Evolutionary conservation across 2,113 vertebrate genomes (phyloP).

Genomic region (chimpanzee (Pan troglodytes)): NHGRI_mPanTro3-v2.1_pri NC_072404.2:166711001-166711500

Average conservation of each 20-base stretch:
- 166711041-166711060: rapidly evolving
- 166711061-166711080: background rate
- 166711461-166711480: rapidly evolving
- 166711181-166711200: background rate
- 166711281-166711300: background rate
- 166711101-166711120: rapidly evolving
- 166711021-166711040: background rate
- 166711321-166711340: background rate
- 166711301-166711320: background rate
- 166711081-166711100: rapidly evolving
- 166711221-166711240: rapidly evolving
- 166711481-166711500: rapidly evolving
- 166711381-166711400: rapidly evolving
- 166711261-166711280: background rate
- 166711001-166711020: background rate
- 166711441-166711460: rapidly evolving
- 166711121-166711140: rapidly evolving
- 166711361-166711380: background rate
- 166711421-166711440: rapidly evolving
- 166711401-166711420: background rate
- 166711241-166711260: background rate
- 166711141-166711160: rapidly evolving
- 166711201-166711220: background rate
- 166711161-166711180: background rate
- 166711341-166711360: background rate